A percentile compares a stretch with the other conserved stretches of the same genome.
Evolutionary conservation across 2,888 invertebrate species (phyloP).

Genomic region (Marasmarcha lunaedactyla): DNA sequence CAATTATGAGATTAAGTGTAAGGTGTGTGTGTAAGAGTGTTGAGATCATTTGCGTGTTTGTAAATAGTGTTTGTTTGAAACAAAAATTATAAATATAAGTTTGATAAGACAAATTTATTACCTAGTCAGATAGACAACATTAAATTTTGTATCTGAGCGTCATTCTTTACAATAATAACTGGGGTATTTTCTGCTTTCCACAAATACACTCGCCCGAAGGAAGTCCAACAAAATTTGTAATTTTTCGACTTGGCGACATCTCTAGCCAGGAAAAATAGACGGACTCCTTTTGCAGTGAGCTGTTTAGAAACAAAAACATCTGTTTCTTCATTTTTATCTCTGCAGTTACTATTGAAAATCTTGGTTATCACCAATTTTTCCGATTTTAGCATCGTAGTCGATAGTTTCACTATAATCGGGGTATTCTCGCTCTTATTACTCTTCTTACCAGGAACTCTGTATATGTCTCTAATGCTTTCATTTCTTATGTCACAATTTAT

Average conservation of each 20-base stretch:
- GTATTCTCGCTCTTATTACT: slow-evolving; percentile 1
- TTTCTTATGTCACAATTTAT: background rate
- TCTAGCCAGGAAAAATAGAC: slow-evolving; percentile 6
- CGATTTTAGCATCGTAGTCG: slow-evolving; percentile 1
- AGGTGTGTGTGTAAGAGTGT: background rate
- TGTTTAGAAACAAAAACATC: slow-evolving; percentile 6
- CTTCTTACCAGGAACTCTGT: slow-evolving; percentile 2
- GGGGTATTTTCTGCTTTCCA: slow-evolving; percentile 9
- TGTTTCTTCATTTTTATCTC: slow-evolving; percentile 3
- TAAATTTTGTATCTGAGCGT: slow-evolving; percentile 4
- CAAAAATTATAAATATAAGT: background rate
- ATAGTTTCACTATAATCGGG: slow-evolving; percentile 2
- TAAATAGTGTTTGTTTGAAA: no score
- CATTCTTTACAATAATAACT: slow-evolving; percentile 6
- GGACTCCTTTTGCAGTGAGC: slow-evolving; percentile 7
- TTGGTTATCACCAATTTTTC: background rate
- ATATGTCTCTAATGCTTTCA: slow-evolving; percentile 2
- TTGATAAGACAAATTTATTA: no score
- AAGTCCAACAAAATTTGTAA: slow-evolving; percentile 10
- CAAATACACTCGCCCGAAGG: slow-evolving; percentile 9
- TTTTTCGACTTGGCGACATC: slow-evolving; percentile 4
- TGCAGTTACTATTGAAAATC: background rate
- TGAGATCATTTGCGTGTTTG: background rate
- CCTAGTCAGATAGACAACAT: slow-evolving; percentile 4
- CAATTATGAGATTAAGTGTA: background rate